Conservation (phyloP, 2,888 invertebrate genomes). For the Tortrix viridana region DNA sequence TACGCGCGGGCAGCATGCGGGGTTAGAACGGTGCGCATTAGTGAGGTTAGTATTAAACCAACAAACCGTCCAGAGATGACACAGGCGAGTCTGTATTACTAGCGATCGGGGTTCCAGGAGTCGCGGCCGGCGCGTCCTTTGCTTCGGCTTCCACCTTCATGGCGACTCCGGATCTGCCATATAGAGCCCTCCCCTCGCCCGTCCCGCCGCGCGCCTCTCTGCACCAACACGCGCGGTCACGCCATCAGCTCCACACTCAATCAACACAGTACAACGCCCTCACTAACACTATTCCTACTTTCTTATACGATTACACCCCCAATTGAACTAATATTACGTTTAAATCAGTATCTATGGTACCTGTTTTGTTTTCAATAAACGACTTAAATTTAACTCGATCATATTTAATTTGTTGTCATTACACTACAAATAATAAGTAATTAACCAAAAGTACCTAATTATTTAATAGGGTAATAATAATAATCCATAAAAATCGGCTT, state of each 20-base stretch:
- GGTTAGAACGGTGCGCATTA: conserved; percentile 27
- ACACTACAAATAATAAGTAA: no score
- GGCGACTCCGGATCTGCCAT: conserved; percentile 45
- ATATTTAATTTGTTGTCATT: no score
- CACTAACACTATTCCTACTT: conserved; percentile 31
- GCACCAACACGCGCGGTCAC: conserved; percentile 69
- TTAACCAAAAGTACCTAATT: background rate
- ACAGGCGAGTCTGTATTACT: conserved; percentile 78
- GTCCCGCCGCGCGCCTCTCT: conserved; percentile 60
- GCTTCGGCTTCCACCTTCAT: conserved; percentile 61
- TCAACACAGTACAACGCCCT: conserved; percentile 40
- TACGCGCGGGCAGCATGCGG: conserved; percentile 24
- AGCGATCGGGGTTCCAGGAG: conserved; percentile 61
- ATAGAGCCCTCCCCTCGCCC: conserved; percentile 58
- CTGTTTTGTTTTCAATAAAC: no score
- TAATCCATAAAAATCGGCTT: conserved; percentile 6
- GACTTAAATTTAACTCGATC: no score
- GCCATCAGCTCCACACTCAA: conserved; percentile 59
- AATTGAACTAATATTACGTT: no score
- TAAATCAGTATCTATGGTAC: no score
- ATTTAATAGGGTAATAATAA: background rate
- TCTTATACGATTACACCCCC: background rate
- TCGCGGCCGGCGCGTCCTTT: conserved; percentile 62
- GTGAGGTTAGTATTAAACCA: conserved; percentile 57
- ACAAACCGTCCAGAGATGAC: conserved; percentile 79